Base-by-base conservation (phyloP, 2,113 vertebrate species). In the Microcebus ravelobensis region DNA sequence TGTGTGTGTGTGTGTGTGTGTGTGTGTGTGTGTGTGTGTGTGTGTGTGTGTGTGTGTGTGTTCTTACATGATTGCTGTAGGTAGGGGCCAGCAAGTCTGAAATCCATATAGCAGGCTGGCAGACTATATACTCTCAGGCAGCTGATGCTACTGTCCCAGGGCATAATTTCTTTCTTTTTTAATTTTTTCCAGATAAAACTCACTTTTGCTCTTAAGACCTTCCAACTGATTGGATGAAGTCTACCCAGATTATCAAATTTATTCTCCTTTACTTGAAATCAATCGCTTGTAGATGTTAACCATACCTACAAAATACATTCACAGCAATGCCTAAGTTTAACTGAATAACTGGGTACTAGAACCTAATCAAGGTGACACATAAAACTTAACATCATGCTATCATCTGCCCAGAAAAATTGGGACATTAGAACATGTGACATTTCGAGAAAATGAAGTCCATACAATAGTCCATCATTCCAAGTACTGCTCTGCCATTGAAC, bases 381-480 rank as follows among this genome's bases (percentile, higher is more conserved):
- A 87, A 86, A 96, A 68, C 68, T 86, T 55, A 95, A 81, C 59
- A 89, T 42, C 61, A 83, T 67, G 52, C 42, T 59, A n/a, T 21
- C 55, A 29, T 94, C 89, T 87, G n/a, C 50, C 93, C 63, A 94
- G 94, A 96, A 95, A 93, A 84, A 93, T n/a, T 90, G 63, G 61
- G 83, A 91, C 68, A 90, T 96, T 93, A 93, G 48, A 79, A 95
- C 73, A 76, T 71, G 73, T 48, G 89, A 55, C 88, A 91, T 96
- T 97, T 96, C 70, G 84, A 94, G 79, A 96, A 94, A 91, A 96
- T 95, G 89, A 96, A 95, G 91, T 80, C 50, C 39, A 36, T 80
- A 65, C 77, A 93, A 93, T 80, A 96, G 93, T 76, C 48, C 48
- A 96, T 95, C 97, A 97, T 92, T 59, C 59, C 52, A 96, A 90